Base-by-base conservation (phyloP, 35 echinoderm and acorn worm genomes). In the Diadema setosum region DNA sequence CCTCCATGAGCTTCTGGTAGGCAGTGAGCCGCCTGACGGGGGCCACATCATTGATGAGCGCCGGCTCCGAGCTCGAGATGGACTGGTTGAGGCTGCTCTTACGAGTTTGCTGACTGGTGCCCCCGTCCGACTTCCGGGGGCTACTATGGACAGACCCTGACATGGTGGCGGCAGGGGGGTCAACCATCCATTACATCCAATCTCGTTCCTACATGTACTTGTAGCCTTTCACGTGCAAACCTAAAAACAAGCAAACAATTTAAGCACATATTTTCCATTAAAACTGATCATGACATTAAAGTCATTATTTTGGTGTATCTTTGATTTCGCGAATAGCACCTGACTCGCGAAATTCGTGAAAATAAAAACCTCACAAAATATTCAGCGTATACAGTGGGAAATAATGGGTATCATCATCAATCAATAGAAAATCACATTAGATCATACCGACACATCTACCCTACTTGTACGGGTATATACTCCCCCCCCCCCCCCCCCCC, bases 1-100 rank as follows among this genome's bases (percentile, higher is more conserved):
- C 96, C 31, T 88, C 81, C 5, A 75, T 94, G 15, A 95, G 85
- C 45, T 94, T 87, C 57, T 99, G 92, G 46, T 99, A 99, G 5
- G 93, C 89, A 1, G 96, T 99, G 36, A 99, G 45, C 26, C 86
- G 80, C 57, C 83, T 67, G 5, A 81, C 88, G 65, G 65, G 87
- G 65, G 20, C 74, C 65, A 36, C 7, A 36, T 78, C 37, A 41
- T 78, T 78, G 11, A 41, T 3, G 24, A 78, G 73, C 27, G 33
- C 73, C 40, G 73, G 73, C 8, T 44, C 40, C 17, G 73, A 78
- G 26, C 37, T 67, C 35, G 73, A 39, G 3, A 44, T 78, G 37
- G 73, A 78, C 73, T 78, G 37, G 36, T 78, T 41, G n/a, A 44
- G 9, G 73, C 73, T 78, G 37, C 27, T 78, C 73, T 41, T 78